Evolutionary conservation across 2,888 invertebrate species (phyloP).

Genomic region (Eumerus sabulonum): DNA sequence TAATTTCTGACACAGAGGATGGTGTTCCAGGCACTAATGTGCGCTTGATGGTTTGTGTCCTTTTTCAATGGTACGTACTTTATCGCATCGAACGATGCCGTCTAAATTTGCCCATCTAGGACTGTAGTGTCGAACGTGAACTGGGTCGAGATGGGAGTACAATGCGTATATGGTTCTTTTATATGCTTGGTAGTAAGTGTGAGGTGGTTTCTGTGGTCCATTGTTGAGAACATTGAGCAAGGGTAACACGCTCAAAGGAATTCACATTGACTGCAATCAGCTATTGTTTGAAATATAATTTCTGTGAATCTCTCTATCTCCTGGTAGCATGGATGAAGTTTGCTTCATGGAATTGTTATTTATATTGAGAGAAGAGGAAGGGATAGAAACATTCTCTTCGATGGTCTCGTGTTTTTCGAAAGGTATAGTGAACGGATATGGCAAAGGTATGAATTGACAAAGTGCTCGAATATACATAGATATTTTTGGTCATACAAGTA

Average conservation of each 20-base stretch:
- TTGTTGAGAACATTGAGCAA: conserved; percentile 45
- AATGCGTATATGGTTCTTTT: conserved; percentile 29
- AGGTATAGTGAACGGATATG: no score
- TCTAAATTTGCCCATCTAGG: no score
- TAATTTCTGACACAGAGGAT: conserved; percentile 48
- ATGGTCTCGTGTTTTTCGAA: no score
- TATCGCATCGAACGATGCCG: background rate
- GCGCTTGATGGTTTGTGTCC: conserved; percentile 41
- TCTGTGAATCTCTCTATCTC: conserved; percentile 14
- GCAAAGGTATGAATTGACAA: no score
- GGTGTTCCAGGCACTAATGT: conserved; percentile 41
- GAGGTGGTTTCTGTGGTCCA: conserved; percentile 16
- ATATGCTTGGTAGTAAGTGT: conserved; percentile 13
- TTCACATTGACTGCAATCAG: conserved; percentile 42
- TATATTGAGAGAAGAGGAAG: background rate
- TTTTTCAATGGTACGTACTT: conserved; percentile 51
- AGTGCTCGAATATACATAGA: no score
- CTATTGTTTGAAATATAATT: conserved; percentile 48
- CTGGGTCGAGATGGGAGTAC: background rate
- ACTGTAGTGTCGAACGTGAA: background rate
- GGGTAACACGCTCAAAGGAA: conserved; percentile 47
- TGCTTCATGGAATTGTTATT: background rate
- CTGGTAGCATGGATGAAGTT: conserved; percentile 25
- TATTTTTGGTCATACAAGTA: background rate
- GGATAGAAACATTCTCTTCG: no score